Conservation (phyloP, 2,888 invertebrate species). For the Erebia palarica region DNA sequence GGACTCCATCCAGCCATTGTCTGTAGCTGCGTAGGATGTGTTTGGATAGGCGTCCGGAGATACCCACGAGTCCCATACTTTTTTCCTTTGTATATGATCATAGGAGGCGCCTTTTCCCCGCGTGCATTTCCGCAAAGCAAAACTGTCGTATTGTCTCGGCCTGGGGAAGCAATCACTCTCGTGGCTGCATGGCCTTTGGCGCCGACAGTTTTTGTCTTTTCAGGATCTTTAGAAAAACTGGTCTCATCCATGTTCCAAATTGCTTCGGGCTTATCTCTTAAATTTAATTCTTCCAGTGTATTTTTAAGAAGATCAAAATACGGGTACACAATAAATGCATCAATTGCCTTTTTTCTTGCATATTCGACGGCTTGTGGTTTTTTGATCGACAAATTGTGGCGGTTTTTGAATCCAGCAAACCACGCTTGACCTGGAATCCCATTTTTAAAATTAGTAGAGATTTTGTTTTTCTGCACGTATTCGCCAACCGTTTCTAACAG, state of each 20-base stretch:
- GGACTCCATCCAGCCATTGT: neutral
- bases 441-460: neutral
- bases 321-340: slow-evolving; percentile 25
- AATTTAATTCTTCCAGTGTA: slow-evolving; percentile 3
- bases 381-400: slow-evolving; percentile 42
- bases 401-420: slow-evolving; percentile 40
- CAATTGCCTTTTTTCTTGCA: slow-evolving; percentile 24
- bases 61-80: neutral
- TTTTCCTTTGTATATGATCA: neutral
- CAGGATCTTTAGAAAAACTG: neutral
- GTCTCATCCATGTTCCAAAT: slow-evolving; percentile 1
- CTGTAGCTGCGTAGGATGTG: neutral
- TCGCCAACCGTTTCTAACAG: slow-evolving; percentile 23
- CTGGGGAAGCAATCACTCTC: neutral
- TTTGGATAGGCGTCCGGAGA: slow-evolving; percentile 2
- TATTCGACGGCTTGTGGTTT: slow-evolving; percentile 43
- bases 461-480: slow-evolving; percentile 1
- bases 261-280: neutral
- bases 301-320: slow-evolving; percentile 8
- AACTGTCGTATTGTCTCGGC: slow-evolving; percentile 7
- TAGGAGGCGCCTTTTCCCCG: slow-evolving; percentile 2
- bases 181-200: slow-evolving; percentile 2
- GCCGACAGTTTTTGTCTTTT: neutral
- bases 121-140: neutral
- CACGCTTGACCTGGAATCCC: slow-evolving; percentile 31